phyloP scores from a whole-genome alignment of 2,113 vertebrate genomes.

The Pterophyllum scalare region DNA sequence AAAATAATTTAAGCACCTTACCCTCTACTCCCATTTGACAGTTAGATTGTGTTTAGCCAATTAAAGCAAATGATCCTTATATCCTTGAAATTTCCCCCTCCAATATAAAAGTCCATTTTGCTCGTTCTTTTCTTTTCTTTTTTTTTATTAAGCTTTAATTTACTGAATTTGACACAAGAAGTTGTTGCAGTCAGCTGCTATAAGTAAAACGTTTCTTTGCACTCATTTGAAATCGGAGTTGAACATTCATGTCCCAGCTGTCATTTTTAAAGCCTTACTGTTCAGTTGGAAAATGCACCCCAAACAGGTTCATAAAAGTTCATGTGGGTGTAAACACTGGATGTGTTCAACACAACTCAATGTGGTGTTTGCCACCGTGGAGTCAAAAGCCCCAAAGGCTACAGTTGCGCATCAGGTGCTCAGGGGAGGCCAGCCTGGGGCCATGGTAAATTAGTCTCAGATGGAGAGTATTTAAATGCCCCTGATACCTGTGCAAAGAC shows the following conservation, averaged over 20 bases:
- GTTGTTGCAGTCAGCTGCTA: not conserved
- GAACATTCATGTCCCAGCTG: not conserved
- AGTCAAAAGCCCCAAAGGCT: constrained; percentile 34
- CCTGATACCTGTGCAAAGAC: constrained; percentile 15
- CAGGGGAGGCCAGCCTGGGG: constrained; percentile 27
- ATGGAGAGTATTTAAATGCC: constrained; percentile 31
- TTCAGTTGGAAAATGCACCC: not conserved
- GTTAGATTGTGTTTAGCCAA: not conserved
- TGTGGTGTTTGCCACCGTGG: not conserved
- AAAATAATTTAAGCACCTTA: not conserved
- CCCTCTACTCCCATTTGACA: constrained; percentile 15
- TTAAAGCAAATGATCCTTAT: not conserved
- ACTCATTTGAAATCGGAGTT: not conserved
- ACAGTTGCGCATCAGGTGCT: constrained; percentile 61
- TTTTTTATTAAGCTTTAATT: not conserved
- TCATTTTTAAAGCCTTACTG: not conserved
- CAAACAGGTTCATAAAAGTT: not conserved
- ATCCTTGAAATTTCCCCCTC: not conserved
- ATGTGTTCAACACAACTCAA: not conserved
- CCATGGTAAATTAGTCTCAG: constrained; percentile 48
- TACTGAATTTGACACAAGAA: not conserved
- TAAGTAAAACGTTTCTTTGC: not conserved
- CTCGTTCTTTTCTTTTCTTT: not conserved
- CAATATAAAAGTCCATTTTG: not conserved
- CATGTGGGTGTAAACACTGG: not conserved